A percentile compares a stretch with the other conserved stretches of the same genome.
phyloP scores from a whole-genome alignment of 2,113 vertebrate genomes.

The Strix uralensis region DNA sequence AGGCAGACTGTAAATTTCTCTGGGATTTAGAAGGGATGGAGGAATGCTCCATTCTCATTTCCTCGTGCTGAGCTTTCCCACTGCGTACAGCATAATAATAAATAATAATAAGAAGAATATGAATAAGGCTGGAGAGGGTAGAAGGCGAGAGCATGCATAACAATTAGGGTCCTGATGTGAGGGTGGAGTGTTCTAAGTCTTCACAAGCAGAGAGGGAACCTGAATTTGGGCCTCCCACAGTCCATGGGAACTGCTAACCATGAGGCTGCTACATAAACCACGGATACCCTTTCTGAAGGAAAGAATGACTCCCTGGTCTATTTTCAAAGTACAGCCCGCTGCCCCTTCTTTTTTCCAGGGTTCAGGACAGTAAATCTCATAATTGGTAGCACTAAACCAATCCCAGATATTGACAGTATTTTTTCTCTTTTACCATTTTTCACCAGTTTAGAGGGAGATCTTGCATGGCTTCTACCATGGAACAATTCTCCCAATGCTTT shows the following conservation, averaged over 20 bases:
- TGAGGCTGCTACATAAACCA: neutral
- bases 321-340: neutral
- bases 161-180: neutral
- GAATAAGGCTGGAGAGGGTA: neutral
- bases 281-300: neutral
- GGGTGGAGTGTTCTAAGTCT: neutral
- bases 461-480: neutral
- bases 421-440: neutral
- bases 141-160: neutral
- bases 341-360: neutral
- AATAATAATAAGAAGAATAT: neutral
- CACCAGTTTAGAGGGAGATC: neutral
- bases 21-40: neutral
- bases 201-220: neutral
- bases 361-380: neutral
- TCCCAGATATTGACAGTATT: neutral
- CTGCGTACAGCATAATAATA: neutral
- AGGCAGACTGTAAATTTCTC: neutral
- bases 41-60: neutral
- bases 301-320: neutral
- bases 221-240: neutral
- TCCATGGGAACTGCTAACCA: neutral
- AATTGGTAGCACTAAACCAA: neutral
- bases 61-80: neutral
- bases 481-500: neutral